phyloP scores from a whole-genome alignment of 2,113 vertebrate genomes.

The Cynopterus brachyotis region DNA sequence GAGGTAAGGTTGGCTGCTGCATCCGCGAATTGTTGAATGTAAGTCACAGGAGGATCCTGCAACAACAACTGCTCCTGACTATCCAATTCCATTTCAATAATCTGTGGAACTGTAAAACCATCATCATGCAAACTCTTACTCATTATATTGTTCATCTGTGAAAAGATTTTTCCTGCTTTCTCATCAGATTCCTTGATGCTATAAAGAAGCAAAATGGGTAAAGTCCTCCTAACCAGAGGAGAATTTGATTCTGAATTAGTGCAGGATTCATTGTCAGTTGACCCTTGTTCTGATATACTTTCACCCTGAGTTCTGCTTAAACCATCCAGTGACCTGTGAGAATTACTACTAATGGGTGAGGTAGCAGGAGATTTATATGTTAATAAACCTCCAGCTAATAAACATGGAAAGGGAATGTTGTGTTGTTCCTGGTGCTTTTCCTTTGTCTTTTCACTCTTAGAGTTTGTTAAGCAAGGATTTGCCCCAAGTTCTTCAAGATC shows the following conservation, averaged over 20 bases:
- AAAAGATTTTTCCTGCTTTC: slow-evolving; percentile 97
- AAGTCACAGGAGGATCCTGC: slow-evolving; percentile 98
- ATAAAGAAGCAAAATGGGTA: slow-evolving; percentile 96
- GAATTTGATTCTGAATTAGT: slow-evolving; percentile 92
- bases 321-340: slow-evolving; percentile 91
- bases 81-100: slow-evolving; percentile 99
- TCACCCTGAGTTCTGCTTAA: slow-evolving; percentile 95
- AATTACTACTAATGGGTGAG: slow-evolving; percentile 90
- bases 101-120: slow-evolving; percentile 98
- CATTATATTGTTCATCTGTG: slow-evolving; percentile 99
- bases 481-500: slow-evolving; percentile 98
- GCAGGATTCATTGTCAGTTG: slow-evolving; percentile 97
- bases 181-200: slow-evolving; percentile 98
- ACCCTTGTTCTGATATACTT: slow-evolving; percentile 92
- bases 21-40: slow-evolving; percentile 99
- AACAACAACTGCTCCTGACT: slow-evolving; percentile 96
- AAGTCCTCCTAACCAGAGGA: slow-evolving; percentile 93
- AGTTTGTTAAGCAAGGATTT: slow-evolving; percentile 91
- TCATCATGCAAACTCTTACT: slow-evolving; percentile 98
- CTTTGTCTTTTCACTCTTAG: slow-evolving; percentile 95
- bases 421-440: slow-evolving; percentile 95
- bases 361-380: slow-evolving; percentile 94
- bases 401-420: slow-evolving; percentile 99
- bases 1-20: slow-evolving; percentile 91
- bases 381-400: slow-evolving; percentile 95